Evolutionary conservation across 2,113 vertebrate genomes (phyloP), one percentile per base, ranked within the genome.

Genomic region (Pelusios castaneus): DNA sequence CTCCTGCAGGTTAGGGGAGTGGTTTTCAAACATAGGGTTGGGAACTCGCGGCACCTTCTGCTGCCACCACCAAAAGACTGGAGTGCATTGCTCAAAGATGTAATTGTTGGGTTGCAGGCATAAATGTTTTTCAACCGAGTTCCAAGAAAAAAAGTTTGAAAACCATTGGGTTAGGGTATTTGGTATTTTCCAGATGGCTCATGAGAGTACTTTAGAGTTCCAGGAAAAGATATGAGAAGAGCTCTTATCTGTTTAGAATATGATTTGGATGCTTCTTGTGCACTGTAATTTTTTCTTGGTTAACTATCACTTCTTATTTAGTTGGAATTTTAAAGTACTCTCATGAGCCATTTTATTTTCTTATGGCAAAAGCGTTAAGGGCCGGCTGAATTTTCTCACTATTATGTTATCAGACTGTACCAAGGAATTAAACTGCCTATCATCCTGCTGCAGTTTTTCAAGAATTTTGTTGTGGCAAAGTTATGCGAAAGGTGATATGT

Each of bases 311-410:
- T 55, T 77, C 58, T 89, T 7, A 21, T 4, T 56, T 58, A 58
- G 34, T 58, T 56, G 90, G 82, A 47, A 47, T 47, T 47, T 47
- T 47, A 47, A 47, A 47, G 47, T 47, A 47, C 10, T 47, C 47
- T 47, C 7, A 47, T 47, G 47, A 47, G 47, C 47, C 47, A 6
- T 82, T 2, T 47, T 1, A 1, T 54, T 86, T 86, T 47, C 41
- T 31, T 77, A n/a, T 34, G 43, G 73, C 56, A 47, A 24, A 90
- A 83, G 31, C 14, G 17, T 12, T 89, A 80, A 86, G 17, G 85
- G 31, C 75, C 80, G 84, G 63, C 52, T 77, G 54, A 92, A 88
- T 89, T 88, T 94, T 80, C 31, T 80, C 80, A 49, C 38, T 92
- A 8, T 80, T 76, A 27, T 7, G 21, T 47, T 77, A 84, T 89